Evolutionary conservation across 1,140 invertebrate species (phyloP).

Genomic region (Cyphomyrmex costatus): DNA sequence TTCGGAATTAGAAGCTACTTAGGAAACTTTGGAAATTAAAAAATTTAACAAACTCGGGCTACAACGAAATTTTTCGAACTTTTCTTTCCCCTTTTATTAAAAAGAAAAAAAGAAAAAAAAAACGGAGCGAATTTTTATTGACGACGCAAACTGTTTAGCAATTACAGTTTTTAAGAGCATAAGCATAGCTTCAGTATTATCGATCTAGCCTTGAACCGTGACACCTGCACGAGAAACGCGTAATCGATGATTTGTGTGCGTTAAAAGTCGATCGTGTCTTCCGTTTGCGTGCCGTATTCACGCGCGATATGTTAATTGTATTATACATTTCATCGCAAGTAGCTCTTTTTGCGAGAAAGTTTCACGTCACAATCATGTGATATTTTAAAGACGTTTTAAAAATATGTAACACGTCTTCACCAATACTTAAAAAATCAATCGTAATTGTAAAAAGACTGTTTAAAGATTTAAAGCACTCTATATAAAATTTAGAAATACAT

Average conservation of each 20-base stretch:
- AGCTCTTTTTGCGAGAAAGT: neutral
- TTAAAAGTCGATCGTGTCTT: constrained; percentile 24
- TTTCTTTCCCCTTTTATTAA: neutral
- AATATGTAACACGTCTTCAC: neutral
- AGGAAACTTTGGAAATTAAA: neutral
- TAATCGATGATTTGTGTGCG: constrained; percentile 56
- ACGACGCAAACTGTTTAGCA: neutral
- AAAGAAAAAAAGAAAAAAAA: neutral
- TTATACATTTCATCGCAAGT: neutral
- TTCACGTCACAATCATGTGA: neutral
- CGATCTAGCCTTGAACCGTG: constrained; percentile 68
- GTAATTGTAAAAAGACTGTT: neutral
- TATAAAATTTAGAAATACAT: neutral
- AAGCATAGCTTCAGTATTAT: constrained; percentile 53
- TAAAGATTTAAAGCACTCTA: neutral
- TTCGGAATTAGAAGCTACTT: neutral
- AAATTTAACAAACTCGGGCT: neutral
- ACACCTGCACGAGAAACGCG: constrained; percentile 58
- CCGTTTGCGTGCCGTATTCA: neutral
- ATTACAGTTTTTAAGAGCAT: constrained; percentile 31
- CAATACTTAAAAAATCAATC: constrained; percentile 11
- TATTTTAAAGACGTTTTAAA: neutral
- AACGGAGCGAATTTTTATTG: neutral
- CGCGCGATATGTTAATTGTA: neutral
- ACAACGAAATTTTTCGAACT: neutral